Base-by-base conservation (phyloP, 2,888 invertebrate species). In the Cheilosia vulpina region DNA sequence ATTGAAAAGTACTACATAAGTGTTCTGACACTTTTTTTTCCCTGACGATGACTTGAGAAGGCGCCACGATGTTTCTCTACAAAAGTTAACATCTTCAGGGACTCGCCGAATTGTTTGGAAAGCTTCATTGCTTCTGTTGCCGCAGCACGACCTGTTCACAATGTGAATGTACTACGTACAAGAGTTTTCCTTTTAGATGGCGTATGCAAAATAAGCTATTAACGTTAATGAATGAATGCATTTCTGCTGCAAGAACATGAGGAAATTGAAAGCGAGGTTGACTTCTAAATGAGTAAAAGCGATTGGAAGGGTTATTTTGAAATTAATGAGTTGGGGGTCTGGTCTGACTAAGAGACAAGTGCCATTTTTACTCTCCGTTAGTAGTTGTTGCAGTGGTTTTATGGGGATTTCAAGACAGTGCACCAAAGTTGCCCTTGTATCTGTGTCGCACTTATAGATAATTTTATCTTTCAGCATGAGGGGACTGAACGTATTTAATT, bases 181-280 rank as follows among this genome's bases (percentile, higher is more conserved):
- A 62, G 31, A 62, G 45, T 80, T 73, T 58, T 15, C 19, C 19
- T 38, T 53, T 60, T 47, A 24, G 19, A 2, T 52, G 55, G 55
- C 15, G 41, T 72, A 77, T 77, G 77, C 66, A 66, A 77, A 82
- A 72, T 66, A 77, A 77, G 82, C 77, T 66, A 72, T 82, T 77
- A 77, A 57, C 72, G 55, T 53, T 72, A 82, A 82, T 82, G 66
- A 82, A 77, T 60, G 71, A 68, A 82, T 72, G 53, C 13, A 72
- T 66, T 66, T 77, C 31, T 66, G 43, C 62, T 77, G 65, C 71
- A 41, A 52, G 19, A 31, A 45, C 60, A 27, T 17, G 57, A 19
- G 43, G 3, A 62, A 34, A 63, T 69, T 69, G 62, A 21, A 63
- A 69, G 38, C 2, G 13, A 34, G 45, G 62, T 68, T 24, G 43